A percentile compares a stretch with the other conserved stretches of the same genome.
These are phyloP conservation scores for Peromyscus polionotus DNA, from an alignment of 2,113 vertebrate genomes.

Conservation along the genomic window DNA sequence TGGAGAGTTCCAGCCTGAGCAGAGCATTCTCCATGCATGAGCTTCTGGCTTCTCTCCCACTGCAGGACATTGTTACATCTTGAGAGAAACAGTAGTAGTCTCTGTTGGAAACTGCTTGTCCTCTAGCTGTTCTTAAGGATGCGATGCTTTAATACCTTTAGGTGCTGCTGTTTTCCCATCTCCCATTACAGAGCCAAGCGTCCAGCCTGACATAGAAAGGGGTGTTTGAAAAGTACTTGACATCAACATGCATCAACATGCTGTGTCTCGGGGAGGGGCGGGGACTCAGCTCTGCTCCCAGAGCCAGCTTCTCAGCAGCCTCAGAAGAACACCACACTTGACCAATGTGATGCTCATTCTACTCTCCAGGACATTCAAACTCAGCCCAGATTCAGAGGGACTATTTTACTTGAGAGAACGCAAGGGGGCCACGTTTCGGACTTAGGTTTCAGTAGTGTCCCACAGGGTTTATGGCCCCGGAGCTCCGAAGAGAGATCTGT, in stretches of 20 bases:
- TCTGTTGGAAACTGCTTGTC: neutral
- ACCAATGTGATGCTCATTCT: neutral
- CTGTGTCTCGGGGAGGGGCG: fast-evolving
- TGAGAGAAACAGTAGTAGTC: neutral
- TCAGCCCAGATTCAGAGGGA: neutral
- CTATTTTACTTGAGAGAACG: neutral
- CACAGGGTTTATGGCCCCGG: neutral
- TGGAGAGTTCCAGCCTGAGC: neutral
- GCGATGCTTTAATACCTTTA: neutral
- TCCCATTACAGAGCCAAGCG: neutral
- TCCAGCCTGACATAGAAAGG: neutral
- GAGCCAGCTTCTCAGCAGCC: neutral
- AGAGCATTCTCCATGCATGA: neutral
- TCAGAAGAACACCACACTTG: neutral
- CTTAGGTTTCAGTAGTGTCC: neutral
- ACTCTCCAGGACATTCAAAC: neutral
- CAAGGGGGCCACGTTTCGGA: neutral
- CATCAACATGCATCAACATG: too few species aligned
- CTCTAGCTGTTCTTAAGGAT: neutral
- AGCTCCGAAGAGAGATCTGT: neutral
- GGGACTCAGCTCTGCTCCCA: neutral
- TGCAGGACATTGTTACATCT: neutral
- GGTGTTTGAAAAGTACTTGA: neutral
- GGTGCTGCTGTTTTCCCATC: neutral
- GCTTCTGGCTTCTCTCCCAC: neutral